Base-by-base conservation (phyloP, 2,113 vertebrate species). In the Sinosuthora webbiana region DNA sequence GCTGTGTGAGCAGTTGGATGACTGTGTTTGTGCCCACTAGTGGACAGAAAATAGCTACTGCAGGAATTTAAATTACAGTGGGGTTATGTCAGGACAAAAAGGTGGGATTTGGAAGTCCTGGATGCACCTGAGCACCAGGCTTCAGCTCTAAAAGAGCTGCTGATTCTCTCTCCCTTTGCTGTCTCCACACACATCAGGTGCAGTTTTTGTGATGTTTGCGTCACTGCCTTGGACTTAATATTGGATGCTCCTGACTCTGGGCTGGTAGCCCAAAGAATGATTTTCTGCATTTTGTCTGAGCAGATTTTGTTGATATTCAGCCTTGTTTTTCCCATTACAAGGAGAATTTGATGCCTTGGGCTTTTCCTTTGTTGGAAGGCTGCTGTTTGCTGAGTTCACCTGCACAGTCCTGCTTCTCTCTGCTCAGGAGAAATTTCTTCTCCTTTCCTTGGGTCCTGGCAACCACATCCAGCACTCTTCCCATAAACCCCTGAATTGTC, bases 11-110 rank as follows among this genome's bases (percentile, higher is more conserved):
- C 10, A 47, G 11, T 6, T 42, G 45, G 35, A 12, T 24, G 6
- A 15, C 14, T 0, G 0, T 1, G 1, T 31, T 15, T 0, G 0
- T 28, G 17, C 22, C 15, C 24, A 14, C 9, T 21, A 60, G 45
- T 16, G n/a, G 15, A 23, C 3, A 50, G 28, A 53, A 79, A 79
- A 79, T 2, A 47, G 3, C 5, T 20, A 37, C 16, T 80, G 22
- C 9, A 62, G 25, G 33, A 90, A 65, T 31, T 5, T 8, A 20
- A 35, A 2, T 41, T 14, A 23, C 14, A 37, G 3, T 11, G 47
- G 30, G 13, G 5, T 33, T 31, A 37, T 8, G 2, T 56, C 2
- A 3, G 11, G 7, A 4, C 2, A 0, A n/a, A 7, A 7, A 35
- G 65, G 7, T 21, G 39, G 9, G 6, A n/a, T 68, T 67, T 74